These are phyloP conservation scores for Dyspetes luteomarginatus DNA, from an alignment of 2,888 invertebrate species.

Conservation along the genomic window DNA sequence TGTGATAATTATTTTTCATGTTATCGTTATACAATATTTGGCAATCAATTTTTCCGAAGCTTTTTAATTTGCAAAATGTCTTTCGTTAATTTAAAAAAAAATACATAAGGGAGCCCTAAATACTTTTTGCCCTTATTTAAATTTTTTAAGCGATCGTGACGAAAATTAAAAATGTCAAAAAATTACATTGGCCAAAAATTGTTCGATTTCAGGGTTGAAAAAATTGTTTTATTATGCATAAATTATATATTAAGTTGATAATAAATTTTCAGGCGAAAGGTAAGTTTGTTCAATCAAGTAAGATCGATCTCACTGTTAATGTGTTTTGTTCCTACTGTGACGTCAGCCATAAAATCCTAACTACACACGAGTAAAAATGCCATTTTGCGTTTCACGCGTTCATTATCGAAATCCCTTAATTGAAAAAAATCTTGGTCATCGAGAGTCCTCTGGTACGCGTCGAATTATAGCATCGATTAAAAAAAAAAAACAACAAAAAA, in stretches of 20 bases:
- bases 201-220: neutral
- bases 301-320: slow-evolving; percentile 67
- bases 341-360: slow-evolving; percentile 75
- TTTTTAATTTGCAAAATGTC: no score
- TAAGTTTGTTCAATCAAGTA: slow-evolving; percentile 76
- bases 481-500: neutral
- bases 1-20: neutral
- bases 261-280: slow-evolving; percentile 79
- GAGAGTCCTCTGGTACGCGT: neutral
- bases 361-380: slow-evolving; percentile 37
- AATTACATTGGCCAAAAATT: neutral
- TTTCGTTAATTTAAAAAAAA: no score
- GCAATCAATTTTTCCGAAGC: no score
- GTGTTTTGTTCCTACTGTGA: slow-evolving; percentile 67
- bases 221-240: neutral
- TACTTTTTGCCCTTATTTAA: no score
- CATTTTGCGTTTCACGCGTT: neutral
- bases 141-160: neutral
- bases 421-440: neutral
- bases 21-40: no score
- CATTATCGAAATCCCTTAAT: neutral
- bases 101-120: no score
- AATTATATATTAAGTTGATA: slow-evolving; percentile 16
- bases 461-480: no score
- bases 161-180: neutral